These are phyloP conservation scores for Uloborus plumipes DNA, from an alignment of 2,888 invertebrate genomes.

Conservation along the genomic window DNA sequence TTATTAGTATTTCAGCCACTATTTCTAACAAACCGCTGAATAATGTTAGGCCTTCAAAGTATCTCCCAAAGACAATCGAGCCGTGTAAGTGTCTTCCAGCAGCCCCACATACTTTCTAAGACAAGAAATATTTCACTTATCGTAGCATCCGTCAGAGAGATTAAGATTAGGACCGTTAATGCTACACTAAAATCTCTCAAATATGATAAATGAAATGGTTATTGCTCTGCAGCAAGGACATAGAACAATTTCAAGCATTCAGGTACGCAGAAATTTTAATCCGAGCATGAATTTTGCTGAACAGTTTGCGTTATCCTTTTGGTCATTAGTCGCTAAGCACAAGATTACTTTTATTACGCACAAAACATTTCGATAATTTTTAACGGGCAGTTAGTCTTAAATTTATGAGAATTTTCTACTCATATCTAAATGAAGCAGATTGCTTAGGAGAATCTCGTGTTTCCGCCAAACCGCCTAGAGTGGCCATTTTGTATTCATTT, in stretches of 20 bases:
- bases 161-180: too few species aligned
- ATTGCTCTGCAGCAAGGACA: too few species aligned
- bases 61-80: too few species aligned
- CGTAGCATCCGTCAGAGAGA: too few species aligned
- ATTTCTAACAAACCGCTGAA: too few species aligned
- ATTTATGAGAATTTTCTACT: constrained; percentile 48
- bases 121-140: too few species aligned
- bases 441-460: constrained; percentile 11
- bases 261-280: constrained; percentile 40
- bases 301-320: constrained; percentile 38
- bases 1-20: too few species aligned
- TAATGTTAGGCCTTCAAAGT: too few species aligned
- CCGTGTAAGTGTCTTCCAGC: too few species aligned
- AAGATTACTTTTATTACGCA: constrained; percentile 57
- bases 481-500: not conserved
- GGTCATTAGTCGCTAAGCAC: constrained; percentile 49
- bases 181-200: too few species aligned
- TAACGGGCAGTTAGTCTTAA: constrained; percentile 53
- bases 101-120: too few species aligned
- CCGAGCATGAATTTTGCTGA: constrained; percentile 31
- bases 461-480: not conserved
- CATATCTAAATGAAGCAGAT: constrained; percentile 60
- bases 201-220: too few species aligned
- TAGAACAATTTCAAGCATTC: not conserved
- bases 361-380: constrained; percentile 63